Base-by-base conservation (phyloP, 1,140 invertebrate species). In the Coenobita brevimanus region DNA sequence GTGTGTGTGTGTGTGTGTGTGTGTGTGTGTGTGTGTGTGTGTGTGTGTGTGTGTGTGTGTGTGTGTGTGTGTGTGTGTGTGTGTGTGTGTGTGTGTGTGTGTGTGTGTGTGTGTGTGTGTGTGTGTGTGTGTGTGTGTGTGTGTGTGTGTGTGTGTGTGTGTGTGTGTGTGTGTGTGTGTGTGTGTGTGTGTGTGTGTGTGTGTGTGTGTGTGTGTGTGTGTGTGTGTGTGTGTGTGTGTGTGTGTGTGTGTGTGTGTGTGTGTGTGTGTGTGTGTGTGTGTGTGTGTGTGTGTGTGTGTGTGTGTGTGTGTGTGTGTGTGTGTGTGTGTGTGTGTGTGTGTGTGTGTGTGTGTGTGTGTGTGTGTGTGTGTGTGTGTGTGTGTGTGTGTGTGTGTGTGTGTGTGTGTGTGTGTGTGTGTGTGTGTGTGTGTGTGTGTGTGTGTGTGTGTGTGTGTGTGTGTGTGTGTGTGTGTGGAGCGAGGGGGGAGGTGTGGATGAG, bases 71-170 rank as follows among this genome's bases (percentile, higher is more conserved):
- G 30, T 67, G 30, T 67, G 30, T 67, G 30, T 67, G 30, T 67
- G 30, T 67, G 30, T 67, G 30, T 67, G 30, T 67, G 30, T 67
- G 30, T 67, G 30, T 67, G 30, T 67, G 30, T 67, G 30, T 67
- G 30, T 67, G 30, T 67, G 30, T 67, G 30, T 67, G 30, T 67
- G 30, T 67, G 30, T 67, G 30, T 67, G 30, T 36, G 3, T 27
- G 24, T 27, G 3, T 27, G 3, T 27, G 3, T 27, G 3, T 27
- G 3, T 69, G 67, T 69, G 67, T 69, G 67, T 69, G 67, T 69
- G 67, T 69, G 67, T 69, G 67, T 69, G 67, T 69, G 24, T 69
- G 67, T 69, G 67, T 69, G 67, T 69, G 67, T 69, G 67, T 69
- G 67, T 69, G 67, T 69, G 67, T 69, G 67, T 69, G 62, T 67